These are phyloP conservation scores for Opisthograptis luteolata DNA, from an alignment of 2,888 invertebrate species.

Conservation along the genomic window DNA sequence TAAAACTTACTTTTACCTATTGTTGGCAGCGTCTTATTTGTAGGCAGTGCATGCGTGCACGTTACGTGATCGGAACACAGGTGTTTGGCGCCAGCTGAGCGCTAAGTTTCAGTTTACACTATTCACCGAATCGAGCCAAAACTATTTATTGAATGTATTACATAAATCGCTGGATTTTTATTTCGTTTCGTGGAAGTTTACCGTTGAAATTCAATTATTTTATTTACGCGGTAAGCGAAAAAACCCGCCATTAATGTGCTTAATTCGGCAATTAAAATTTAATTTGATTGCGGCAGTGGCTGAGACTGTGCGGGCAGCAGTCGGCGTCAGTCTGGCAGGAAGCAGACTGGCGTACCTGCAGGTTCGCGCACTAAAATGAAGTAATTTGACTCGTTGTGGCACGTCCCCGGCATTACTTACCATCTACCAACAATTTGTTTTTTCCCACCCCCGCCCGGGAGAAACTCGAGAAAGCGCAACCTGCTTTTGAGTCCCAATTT, in stretches of 20 bases:
- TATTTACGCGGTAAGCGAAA: slow-evolving; percentile 44
- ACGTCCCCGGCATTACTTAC: slow-evolving; percentile 76
- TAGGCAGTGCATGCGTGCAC: slow-evolving; percentile 32
- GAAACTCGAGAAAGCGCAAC: slow-evolving; percentile 68
- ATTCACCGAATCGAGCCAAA: slow-evolving; percentile 61
- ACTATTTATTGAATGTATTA: slow-evolving; percentile 46
- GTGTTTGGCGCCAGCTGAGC: slow-evolving; percentile 62
- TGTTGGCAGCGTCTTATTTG: slow-evolving; percentile 28
- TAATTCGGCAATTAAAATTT: slow-evolving; percentile 62
- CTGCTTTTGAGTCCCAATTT: slow-evolving; percentile 79
- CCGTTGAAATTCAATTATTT: slow-evolving; percentile 41
- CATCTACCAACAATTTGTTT: slow-evolving; percentile 79
- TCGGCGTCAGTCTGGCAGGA: slow-evolving; percentile 26
- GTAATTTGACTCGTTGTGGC: slow-evolving; percentile 71
- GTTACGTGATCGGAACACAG: slow-evolving; percentile 56
- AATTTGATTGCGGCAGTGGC: slow-evolving; percentile 57
- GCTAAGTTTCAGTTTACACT: slow-evolving; percentile 53
- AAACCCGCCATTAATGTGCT: slow-evolving; percentile 49
- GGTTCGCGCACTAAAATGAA: slow-evolving; percentile 61
- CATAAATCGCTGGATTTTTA: slow-evolving; percentile 23
- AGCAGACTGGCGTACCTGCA: slow-evolving; percentile 55
- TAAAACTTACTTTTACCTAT: slow-evolving; percentile 9
- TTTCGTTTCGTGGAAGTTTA: slow-evolving; percentile 26
- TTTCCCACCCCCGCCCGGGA: slow-evolving; percentile 68
- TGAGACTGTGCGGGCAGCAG: slow-evolving; percentile 29